Conservation (phyloP, 2,888 invertebrate species). For the Antheraea assamensis region DNA sequence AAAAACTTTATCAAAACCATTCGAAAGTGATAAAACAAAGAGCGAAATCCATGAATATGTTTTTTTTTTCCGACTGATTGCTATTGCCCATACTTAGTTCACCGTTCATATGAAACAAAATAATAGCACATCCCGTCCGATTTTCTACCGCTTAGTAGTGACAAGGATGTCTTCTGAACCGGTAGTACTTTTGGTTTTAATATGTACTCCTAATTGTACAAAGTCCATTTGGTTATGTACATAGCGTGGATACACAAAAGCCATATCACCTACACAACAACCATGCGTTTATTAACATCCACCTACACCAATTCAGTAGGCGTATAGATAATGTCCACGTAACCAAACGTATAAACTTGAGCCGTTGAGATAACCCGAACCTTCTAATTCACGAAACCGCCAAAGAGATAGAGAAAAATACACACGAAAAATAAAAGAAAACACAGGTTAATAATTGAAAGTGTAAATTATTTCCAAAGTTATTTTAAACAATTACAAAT, state of each 20-base stretch:
- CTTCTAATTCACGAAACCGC: slow-evolving; percentile 1
- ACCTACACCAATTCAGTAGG: slow-evolving; percentile 9
- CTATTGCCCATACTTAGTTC: no score
- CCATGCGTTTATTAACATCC: slow-evolving; percentile 14
- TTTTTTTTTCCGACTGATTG: no score
- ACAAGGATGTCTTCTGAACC: not conserved
- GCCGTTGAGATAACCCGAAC: slow-evolving; percentile 3
- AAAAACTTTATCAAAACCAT: no score
- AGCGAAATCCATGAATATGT: no score
- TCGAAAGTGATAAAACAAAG: no score
- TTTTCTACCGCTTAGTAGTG: not conserved
- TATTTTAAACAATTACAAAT: slow-evolving; percentile 50
- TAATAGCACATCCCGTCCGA: not conserved
- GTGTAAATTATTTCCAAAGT: slow-evolving; percentile 11
- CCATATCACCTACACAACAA: not conserved
- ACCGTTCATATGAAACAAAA: not conserved
- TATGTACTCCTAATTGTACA: not conserved
- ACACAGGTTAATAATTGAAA: not conserved
- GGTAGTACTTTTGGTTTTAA: not conserved
- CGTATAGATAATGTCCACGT: slow-evolving; percentile 1
- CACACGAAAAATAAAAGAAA: not conserved
- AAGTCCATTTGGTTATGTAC: not conserved
- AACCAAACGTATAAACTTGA: slow-evolving; percentile 9
- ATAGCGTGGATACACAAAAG: not conserved
- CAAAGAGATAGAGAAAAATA: not conserved